Evolutionary conservation across 2,797 vertebrate species (phyloP), one percentile per base, ranked within the genome.

Genomic region (Thaleichthys pacificus): DNA sequence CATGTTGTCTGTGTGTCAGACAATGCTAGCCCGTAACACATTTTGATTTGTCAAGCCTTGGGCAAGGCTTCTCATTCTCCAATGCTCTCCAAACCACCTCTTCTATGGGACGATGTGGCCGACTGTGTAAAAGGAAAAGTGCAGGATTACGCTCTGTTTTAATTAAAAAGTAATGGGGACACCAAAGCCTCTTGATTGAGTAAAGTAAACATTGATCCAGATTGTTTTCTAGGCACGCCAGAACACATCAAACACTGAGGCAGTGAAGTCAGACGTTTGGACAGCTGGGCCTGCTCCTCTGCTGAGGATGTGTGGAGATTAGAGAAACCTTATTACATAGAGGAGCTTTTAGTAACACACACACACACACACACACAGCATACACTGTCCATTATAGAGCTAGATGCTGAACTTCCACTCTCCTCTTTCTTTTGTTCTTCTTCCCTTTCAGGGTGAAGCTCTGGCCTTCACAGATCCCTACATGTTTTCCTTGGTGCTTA

Each of bases 191-290:
- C 49, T 19, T 65, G 17, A 66, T 61, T 60, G n/a, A 76, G 30
- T 19, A 69, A 77, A 82, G 66, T 51, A 82, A 86, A 86, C 68
- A 74, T 83, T 76, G 70, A 61, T 77, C 35, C 61, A 49, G 62
- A n/a, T 78, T 5, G 35, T 75, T 66, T 61, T 35, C 69, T 67
- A 9, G 0, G 38, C 69, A 70, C 65, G 63, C 0, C 11, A 62
- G 15, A 12, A 28, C 14, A 35, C 21, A 9, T 47, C 61, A 42
- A 73, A 69, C 6, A 15, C 68, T 57, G 11, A 69, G 68, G 64
- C 58, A 74, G 56, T 86, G 87, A 84, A 80, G 78, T 87, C 86
- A 87, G 73, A 85, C 68, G 83, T 89, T 90, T 90, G 78, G 85
- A 90, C 86, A 91, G 89, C 89, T 90, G 84, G 77, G n/a, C 54